A percentile compares a stretch with the other conserved stretches of the same genome.
These are phyloP conservation scores for Nibea coibor DNA, from an alignment of 2,113 vertebrate genomes.

Conservation along the genomic window DNA sequence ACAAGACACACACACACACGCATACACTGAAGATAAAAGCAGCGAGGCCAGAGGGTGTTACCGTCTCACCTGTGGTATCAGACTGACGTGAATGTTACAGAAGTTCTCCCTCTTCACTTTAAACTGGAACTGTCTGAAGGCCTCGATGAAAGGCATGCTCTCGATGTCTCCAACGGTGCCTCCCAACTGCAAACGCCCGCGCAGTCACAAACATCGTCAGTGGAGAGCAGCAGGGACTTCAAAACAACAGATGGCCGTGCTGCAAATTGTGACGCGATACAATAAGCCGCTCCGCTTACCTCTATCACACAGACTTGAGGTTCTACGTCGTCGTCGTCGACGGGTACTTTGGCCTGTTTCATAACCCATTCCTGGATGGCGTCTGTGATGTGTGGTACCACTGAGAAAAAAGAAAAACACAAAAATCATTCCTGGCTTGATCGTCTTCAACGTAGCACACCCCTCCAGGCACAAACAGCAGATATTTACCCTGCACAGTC, in stretches of 20 bases:
- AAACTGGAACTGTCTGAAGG: conserved; percentile 99
- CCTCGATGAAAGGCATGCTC: conserved; percentile 98
- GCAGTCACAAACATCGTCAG: neutral
- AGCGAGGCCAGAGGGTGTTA: neutral
- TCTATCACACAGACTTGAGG: conserved; percentile 98
- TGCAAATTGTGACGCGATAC: neutral
- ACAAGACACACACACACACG: neutral
- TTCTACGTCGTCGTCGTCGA: conserved; percentile 92
- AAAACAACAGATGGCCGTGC: too few relatives aligned
- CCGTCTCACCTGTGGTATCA: conserved; percentile 92
- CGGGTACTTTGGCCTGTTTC: conserved; percentile 92
- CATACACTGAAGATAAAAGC: neutral
- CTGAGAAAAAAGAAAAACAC: conserved; percentile 75
- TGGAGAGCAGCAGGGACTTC: neutral
- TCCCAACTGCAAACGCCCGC: conserved; percentile 85
- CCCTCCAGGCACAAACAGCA: neutral
- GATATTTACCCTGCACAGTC: conserved; percentile 92
- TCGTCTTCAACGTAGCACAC: neutral
- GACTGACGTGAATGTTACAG: conserved; percentile 97
- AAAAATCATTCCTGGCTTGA: neutral
- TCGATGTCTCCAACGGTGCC: conserved; percentile 97
- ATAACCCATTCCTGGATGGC: conserved; percentile 98
- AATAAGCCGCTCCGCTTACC: conserved; percentile 74
- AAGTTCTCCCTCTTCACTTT: conserved; percentile 97
- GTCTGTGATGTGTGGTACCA: conserved; percentile 98